These are phyloP conservation scores for Paramormyrops kingsleyae DNA, from an alignment of 2,113 vertebrate genomes.

Conservation along the genomic window DNA sequence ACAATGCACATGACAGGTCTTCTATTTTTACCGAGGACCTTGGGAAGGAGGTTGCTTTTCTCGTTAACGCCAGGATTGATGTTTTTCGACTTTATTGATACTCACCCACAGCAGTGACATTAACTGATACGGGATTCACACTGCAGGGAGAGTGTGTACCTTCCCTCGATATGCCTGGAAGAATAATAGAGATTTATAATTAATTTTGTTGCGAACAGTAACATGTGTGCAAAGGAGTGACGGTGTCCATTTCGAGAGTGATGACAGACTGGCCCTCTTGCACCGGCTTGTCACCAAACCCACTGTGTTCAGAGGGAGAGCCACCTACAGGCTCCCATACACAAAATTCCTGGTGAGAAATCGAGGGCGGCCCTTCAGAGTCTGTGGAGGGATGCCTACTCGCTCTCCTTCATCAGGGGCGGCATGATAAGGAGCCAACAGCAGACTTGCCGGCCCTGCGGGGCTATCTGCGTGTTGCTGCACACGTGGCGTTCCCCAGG, in stretches of 20 bases:
- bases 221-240: neutral
- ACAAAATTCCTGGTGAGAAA: neutral
- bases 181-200: slow-evolving; percentile 9
- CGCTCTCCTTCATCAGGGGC: neutral
- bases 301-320: neutral
- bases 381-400: neutral
- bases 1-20: neutral
- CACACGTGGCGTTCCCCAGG: neutral
- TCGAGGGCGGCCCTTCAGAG: neutral
- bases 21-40: slow-evolving; percentile 20
- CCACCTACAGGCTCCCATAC: neutral
- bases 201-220: neutral
- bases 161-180: neutral
- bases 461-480: neutral
- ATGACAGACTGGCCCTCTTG: neutral
- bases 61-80: slow-evolving; percentile 25
- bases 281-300: neutral
- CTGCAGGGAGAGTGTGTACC: neutral
- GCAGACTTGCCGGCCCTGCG: neutral
- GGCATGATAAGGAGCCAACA: neutral
- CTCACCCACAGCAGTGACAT: slow-evolving; percentile 13
- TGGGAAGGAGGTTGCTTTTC: slow-evolving; percentile 20
- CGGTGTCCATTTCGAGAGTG: neutral
- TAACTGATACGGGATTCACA: slow-evolving; percentile 19
- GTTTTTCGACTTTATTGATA: slow-evolving; percentile 21